Percentiles rank a stretch among this genome's conserved stretches.
phyloP scores from a whole-genome alignment of 64 coral and sea anemone genomes.

The Anthopleura sola region DNA sequence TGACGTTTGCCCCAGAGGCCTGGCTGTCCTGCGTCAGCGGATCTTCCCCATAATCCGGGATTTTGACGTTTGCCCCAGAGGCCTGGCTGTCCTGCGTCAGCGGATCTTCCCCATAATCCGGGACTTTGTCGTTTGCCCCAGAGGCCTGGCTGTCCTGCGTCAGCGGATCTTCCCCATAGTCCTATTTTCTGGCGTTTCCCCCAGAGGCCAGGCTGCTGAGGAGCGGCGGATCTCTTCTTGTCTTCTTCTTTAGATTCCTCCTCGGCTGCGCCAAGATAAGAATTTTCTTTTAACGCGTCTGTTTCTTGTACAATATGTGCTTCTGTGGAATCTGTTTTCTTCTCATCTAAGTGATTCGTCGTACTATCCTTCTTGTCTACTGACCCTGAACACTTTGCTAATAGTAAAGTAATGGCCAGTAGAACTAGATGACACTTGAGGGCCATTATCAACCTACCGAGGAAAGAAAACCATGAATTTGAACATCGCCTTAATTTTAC shows the following conservation, averaged over 20 bases:
- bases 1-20: background rate
- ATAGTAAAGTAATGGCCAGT: background rate
- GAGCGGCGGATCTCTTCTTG: background rate
- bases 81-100: background rate
- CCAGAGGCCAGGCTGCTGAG: background rate
- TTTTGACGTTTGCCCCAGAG: background rate
- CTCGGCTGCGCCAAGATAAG: background rate
- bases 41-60: background rate
- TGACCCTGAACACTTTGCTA: background rate
- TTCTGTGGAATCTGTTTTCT: background rate
- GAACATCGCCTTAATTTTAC: background rate
- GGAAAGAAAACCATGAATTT: background rate
- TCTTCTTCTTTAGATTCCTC: background rate
- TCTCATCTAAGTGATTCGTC: background rate
- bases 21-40: background rate
- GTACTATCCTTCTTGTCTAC: background rate
- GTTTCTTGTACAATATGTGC: slow-evolving; percentile 1
- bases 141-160: background rate
- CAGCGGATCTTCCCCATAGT: background rate
- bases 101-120: slow-evolving; percentile 9
- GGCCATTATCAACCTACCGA: background rate
- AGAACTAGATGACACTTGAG: background rate
- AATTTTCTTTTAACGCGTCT: background rate
- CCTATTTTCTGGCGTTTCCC: background rate
- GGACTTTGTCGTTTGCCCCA: background rate